Conservation (phyloP, 2,888 invertebrate genomes). For the Koerneria pararmatus region DNA sequence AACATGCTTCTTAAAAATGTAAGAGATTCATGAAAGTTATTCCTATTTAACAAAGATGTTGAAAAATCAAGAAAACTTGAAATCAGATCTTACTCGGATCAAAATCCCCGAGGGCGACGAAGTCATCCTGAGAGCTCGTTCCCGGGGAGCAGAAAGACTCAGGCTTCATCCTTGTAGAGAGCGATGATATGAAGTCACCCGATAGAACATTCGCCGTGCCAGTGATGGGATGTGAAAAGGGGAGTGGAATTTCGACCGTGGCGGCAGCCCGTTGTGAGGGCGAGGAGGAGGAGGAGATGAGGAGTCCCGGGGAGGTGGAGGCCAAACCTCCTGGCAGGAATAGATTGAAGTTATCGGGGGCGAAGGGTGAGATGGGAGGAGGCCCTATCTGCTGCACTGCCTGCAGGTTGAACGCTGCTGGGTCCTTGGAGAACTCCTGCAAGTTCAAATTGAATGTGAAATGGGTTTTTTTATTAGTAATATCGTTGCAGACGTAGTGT, state of each 20-base stretch:
- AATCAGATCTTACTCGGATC: constrained; percentile 43
- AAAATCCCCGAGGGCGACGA: constrained; percentile 38
- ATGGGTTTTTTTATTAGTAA: no score
- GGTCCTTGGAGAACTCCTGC: constrained; percentile 53
- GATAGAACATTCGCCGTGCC: constrained; percentile 43
- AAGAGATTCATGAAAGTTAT: no score
- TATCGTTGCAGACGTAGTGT: no score
- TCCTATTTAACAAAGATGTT: no score
- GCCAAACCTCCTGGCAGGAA: constrained; percentile 33
- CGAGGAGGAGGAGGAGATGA: constrained; percentile 58
- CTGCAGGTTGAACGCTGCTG: constrained; percentile 39
- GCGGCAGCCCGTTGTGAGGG: constrained; percentile 38
- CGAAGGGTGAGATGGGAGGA: constrained; percentile 40
- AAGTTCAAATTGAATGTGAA: no score
- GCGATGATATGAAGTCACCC: no score
- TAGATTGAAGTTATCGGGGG: constrained; percentile 35
- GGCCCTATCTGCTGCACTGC: constrained; percentile 53
- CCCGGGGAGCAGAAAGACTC: constrained; percentile 30
- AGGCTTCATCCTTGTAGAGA: no score
- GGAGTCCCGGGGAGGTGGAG: constrained; percentile 19
- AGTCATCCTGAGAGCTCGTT: constrained; percentile 31
- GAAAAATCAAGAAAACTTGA: no score
- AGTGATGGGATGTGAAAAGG: constrained; percentile 24
- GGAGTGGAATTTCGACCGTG: neutral
- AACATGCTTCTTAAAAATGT: no score